Percentiles rank a stretch among this genome's conserved stretches.
Conservation (phyloP, 2,113 vertebrate species). For the Propithecus coquereli region DNA sequence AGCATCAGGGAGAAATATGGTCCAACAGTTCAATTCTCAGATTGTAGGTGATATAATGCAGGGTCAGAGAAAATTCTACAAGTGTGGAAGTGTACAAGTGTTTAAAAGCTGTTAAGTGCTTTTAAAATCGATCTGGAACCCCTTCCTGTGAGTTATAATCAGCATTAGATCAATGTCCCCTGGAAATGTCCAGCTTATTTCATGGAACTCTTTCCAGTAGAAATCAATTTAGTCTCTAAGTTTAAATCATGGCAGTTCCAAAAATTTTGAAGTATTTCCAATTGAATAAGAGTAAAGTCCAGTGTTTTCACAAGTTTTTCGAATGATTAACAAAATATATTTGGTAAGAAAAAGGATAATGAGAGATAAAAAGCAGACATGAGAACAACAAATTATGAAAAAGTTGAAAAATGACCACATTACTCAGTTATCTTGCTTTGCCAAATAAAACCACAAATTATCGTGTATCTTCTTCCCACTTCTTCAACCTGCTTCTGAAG, state of each 20-base stretch:
- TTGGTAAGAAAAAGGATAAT: neutral
- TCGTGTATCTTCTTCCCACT: neutral
- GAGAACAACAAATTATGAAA: neutral
- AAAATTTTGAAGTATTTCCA: constrained; percentile 36
- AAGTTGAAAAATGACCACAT: neutral
- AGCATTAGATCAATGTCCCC: constrained; percentile 28
- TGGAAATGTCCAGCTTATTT: constrained; percentile 38
- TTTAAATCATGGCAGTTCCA: constrained; percentile 37
- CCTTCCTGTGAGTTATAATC: constrained; percentile 12
- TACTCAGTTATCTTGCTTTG: neutral
- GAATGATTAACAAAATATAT: constrained; percentile 38
- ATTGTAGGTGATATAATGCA: neutral
- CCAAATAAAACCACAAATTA: neutral
- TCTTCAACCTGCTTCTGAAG: neutral
- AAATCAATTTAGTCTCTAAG: constrained; percentile 6
- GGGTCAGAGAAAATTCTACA: neutral
- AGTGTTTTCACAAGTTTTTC: constrained; percentile 13
- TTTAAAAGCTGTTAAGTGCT: constrained; percentile 18
- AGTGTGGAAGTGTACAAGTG: neutral
- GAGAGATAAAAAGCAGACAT: constrained; percentile 17
- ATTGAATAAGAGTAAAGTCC: neutral
- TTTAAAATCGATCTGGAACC: constrained; percentile 14
- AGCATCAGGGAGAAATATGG: neutral
- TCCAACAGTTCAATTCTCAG: neutral
- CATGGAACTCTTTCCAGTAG: constrained; percentile 18